phyloP scores from a whole-genome alignment of 64 coral and sea anemone species.

The Actinia equina region DNA sequence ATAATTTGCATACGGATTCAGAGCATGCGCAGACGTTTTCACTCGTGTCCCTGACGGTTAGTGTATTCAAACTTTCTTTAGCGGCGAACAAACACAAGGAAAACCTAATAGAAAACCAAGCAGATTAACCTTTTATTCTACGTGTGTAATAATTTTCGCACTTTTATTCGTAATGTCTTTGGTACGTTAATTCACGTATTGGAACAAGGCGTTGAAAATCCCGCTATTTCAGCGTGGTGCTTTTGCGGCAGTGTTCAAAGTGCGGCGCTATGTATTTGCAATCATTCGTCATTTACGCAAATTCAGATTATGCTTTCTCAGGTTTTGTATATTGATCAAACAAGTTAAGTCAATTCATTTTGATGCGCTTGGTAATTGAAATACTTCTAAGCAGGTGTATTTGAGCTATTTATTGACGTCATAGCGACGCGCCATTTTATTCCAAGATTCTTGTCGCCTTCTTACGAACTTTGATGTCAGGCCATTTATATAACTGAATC shows the following conservation, averaged over 20 bases:
- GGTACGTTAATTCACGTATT: too few species aligned
- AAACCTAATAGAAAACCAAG: neutral
- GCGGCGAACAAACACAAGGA: neutral
- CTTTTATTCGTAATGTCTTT: too few species aligned
- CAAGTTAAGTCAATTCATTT: too few species aligned
- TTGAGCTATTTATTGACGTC: neutral
- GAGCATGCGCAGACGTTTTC: too few species aligned
- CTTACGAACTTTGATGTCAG: neutral
- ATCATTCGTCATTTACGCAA: neutral
- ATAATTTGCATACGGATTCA: too few species aligned
- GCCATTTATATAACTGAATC: neutral
- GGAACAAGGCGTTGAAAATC: too few species aligned
- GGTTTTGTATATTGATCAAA: neutral
- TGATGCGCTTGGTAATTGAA: too few species aligned
- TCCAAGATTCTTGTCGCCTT: neutral
- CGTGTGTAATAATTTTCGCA: neutral
- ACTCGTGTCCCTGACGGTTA: neutral
- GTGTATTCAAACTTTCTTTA: neutral
- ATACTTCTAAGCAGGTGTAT: neutral
- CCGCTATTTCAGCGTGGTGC: neutral
- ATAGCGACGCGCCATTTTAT: neutral
- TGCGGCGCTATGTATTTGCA: neutral
- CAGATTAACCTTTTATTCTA: neutral
- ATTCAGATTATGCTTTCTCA: neutral
- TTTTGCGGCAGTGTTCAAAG: neutral